A percentile compares a stretch with the other conserved stretches of the same genome.
Evolutionary conservation across 2,113 vertebrate species (phyloP).

Genomic region (Scomber scombrus): DNA sequence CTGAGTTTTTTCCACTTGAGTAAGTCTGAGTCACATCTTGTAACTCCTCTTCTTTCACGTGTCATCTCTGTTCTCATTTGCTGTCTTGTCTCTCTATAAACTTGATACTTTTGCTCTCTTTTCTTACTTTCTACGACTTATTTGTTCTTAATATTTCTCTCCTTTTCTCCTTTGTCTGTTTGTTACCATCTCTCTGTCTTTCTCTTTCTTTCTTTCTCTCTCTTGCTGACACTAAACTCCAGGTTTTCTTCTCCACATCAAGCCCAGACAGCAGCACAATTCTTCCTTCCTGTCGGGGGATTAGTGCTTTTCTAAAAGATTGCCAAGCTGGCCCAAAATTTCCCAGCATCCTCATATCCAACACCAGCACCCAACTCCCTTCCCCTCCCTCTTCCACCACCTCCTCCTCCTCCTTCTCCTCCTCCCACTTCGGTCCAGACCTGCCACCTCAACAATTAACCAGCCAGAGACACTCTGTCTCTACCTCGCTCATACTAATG

Average conservation of each 20-base stretch:
- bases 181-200: neutral
- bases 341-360: constrained; percentile 52
- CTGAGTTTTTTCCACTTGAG: too few relatives aligned
- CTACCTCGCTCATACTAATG: constrained; percentile 22
- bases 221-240: constrained; percentile 1
- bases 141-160: too few relatives aligned
- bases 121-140: too few relatives aligned
- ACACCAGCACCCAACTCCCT: neutral
- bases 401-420: constrained; percentile 1
- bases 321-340: constrained; percentile 62
- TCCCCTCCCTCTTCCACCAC: neutral
- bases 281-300: constrained; percentile 50
- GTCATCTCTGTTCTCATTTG: too few relatives aligned
- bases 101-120: too few relatives aligned
- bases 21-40: too few relatives aligned
- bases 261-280: constrained; percentile 45
- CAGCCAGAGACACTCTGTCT: constrained; percentile 32
- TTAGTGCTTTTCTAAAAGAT: constrained; percentile 41
- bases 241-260: constrained; percentile 3
- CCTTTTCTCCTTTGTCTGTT: too few relatives aligned
- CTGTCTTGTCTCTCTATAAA: too few relatives aligned
- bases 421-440: constrained; percentile 33
- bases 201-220: neutral
- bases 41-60: too few relatives aligned
- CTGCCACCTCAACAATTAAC: constrained; percentile 70